These are phyloP conservation scores for Gambelia wislizenii DNA, from an alignment of 2,797 vertebrate genomes.

Conservation along the genomic window DNA sequence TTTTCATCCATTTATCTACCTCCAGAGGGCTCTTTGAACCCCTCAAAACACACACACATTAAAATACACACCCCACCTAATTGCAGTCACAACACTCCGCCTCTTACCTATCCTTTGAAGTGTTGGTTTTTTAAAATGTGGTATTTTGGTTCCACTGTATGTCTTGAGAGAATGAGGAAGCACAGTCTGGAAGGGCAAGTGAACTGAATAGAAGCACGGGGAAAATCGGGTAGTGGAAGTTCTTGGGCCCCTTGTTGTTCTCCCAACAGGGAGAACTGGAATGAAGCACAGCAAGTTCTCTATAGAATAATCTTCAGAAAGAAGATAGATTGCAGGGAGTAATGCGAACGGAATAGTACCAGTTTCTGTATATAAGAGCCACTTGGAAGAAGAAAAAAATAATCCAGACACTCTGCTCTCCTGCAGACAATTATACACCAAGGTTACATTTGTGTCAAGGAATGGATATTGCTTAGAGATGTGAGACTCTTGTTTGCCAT, in stretches of 20 bases:
- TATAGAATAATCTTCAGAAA: not conserved
- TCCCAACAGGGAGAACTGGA: not conserved
- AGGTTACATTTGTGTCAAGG: not conserved
- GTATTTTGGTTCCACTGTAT: slow-evolving; percentile 20
- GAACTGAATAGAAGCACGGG: slow-evolving; percentile 10
- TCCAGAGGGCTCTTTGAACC: slow-evolving; percentile 61
- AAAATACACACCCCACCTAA: slow-evolving; percentile 49
- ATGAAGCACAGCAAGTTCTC: not conserved
- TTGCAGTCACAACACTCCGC: slow-evolving; percentile 49
- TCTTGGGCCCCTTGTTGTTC: not conserved
- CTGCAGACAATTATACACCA: not conserved
- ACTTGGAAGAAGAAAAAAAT: not conserved
- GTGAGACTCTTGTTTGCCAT: too few species aligned
- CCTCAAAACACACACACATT: slow-evolving; percentile 36
- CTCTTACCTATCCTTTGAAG: slow-evolving; percentile 44
- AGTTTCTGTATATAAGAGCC: not conserved
- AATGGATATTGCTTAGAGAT: too few species aligned
- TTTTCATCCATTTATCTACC: slow-evolving; percentile 72
- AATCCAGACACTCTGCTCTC: not conserved
- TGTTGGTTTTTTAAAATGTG: slow-evolving; percentile 9
- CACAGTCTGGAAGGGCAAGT: slow-evolving; percentile 52
- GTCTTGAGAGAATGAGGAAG: slow-evolving; percentile 30
- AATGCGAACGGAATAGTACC: not conserved
- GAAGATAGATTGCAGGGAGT: not conserved
- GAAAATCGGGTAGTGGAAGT: slow-evolving; percentile 19